Percentiles rank a stretch among this genome's conserved stretches.
Evolutionary conservation across 2,113 vertebrate genomes (phyloP).

Genomic region (Protomyctophum bolini): DNA sequence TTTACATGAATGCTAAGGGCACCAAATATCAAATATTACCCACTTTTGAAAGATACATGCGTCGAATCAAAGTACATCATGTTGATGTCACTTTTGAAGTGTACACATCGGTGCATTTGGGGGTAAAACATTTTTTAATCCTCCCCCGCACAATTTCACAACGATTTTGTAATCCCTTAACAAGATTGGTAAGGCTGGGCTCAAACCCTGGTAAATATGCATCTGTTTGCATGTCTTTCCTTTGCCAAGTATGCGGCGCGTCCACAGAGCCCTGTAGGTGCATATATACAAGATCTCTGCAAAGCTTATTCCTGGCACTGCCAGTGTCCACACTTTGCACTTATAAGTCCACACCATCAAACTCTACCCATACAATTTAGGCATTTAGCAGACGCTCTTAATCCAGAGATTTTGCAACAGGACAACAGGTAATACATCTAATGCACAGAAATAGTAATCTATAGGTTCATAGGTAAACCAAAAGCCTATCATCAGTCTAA

Average conservation of each 20-base stretch:
- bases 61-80: constrained; percentile 75
- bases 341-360: constrained; percentile 46
- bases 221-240: constrained; percentile 47
- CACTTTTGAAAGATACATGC: constrained; percentile 80
- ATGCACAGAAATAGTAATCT: too few relatives aligned
- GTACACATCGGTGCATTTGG: constrained; percentile 68
- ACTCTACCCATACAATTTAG: constrained; percentile 6
- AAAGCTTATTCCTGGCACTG: constrained; percentile 25
- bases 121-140: constrained; percentile 77
- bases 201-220: constrained; percentile 30
- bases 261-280: constrained; percentile 53
- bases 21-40: constrained; percentile 79
- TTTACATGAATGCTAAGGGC: constrained; percentile 85
- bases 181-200: constrained; percentile 62
- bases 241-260: constrained; percentile 32
- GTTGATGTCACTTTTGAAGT: constrained; percentile 85
- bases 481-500: too few relatives aligned
- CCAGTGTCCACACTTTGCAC: constrained; percentile 25
- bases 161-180: constrained; percentile 75
- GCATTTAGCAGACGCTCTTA: too few relatives aligned
- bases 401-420: too few relatives aligned
- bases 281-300: constrained; percentile 9
- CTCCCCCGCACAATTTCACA: constrained; percentile 70
- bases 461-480: too few relatives aligned
- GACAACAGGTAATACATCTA: too few relatives aligned